A percentile compares a stretch with the other conserved stretches of the same genome.
phyloP scores from a whole-genome alignment of 2,888 invertebrate species.

The Scrobipalpa costella region DNA sequence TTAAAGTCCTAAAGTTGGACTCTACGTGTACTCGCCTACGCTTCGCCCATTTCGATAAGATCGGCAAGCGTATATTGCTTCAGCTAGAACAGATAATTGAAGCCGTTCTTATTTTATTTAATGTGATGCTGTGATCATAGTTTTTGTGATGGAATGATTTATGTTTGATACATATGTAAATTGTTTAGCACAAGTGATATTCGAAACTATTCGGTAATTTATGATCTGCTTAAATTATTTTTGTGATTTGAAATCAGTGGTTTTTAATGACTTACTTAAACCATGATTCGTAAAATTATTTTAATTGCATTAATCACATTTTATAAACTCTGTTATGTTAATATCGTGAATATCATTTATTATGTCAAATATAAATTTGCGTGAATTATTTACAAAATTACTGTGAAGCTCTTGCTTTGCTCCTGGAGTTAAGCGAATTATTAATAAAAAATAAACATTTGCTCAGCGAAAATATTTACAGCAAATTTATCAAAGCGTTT shows the following conservation, averaged over 20 bases:
- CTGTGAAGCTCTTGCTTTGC: background rate
- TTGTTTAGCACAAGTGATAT: background rate
- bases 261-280: no score
- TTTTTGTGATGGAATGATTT: constrained; percentile 7
- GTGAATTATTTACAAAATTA: constrained; percentile 7
- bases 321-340: background rate
- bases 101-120: constrained; percentile 41
- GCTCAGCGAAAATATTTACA: constrained; percentile 4
- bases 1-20: constrained; percentile 55
- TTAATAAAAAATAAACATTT: background rate
- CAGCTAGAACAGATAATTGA: constrained; percentile 75
- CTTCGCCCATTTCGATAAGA: constrained; percentile 72
- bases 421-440: background rate
- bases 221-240: no score
- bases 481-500: background rate
- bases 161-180: background rate
- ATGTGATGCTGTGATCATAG: background rate
- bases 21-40: constrained; percentile 50
- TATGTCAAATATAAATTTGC: background rate
- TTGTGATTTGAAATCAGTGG: no score
- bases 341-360: background rate
- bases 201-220: no score
- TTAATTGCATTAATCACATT: background rate
- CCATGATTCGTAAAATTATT: background rate
- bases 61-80: constrained; percentile 77